Evolutionary conservation across 2,113 vertebrate species (phyloP).

Genomic region (Trichechus manatus): DNA sequence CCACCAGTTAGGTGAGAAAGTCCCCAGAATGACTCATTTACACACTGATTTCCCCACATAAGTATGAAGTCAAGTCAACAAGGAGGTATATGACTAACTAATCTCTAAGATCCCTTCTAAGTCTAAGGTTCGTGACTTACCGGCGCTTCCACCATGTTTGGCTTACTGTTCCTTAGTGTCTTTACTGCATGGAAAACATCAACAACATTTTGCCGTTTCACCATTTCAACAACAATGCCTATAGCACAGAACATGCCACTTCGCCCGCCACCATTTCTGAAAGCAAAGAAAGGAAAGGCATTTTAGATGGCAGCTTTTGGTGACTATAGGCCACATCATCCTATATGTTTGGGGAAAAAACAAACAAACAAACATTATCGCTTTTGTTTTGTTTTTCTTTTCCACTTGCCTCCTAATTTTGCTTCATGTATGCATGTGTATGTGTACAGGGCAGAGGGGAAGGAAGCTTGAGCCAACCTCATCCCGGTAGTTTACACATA

Average conservation of each 20-base stretch:
- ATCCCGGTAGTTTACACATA: neutral
- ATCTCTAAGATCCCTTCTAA: neutral
- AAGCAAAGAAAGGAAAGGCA: neutral
- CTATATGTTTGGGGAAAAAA: neutral
- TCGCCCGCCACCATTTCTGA: constrained; percentile 96
- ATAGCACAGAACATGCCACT: constrained; percentile 98
- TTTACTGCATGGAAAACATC: constrained; percentile 99
- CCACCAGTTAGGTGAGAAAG: neutral
- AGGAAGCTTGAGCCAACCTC: neutral
- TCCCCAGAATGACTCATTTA: neutral
- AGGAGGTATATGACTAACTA: neutral
- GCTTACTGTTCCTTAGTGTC: constrained; percentile 98
- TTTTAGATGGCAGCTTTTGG: neutral
- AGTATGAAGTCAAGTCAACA: neutral
- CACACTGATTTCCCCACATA: neutral
- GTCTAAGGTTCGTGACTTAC: constrained; percentile 86
- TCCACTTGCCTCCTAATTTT: neutral
- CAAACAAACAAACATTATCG: neutral
- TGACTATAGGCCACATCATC: rapidly evolving
- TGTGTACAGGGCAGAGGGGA: neutral
- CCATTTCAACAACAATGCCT: constrained; percentile 99
- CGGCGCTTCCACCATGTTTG: constrained; percentile 99
- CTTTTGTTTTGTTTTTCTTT: neutral
- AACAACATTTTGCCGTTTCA: constrained; percentile 98
- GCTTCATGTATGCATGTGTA: neutral